phyloP scores from a whole-genome alignment of 2,113 vertebrate species.

The Python bivittatus region DNA sequence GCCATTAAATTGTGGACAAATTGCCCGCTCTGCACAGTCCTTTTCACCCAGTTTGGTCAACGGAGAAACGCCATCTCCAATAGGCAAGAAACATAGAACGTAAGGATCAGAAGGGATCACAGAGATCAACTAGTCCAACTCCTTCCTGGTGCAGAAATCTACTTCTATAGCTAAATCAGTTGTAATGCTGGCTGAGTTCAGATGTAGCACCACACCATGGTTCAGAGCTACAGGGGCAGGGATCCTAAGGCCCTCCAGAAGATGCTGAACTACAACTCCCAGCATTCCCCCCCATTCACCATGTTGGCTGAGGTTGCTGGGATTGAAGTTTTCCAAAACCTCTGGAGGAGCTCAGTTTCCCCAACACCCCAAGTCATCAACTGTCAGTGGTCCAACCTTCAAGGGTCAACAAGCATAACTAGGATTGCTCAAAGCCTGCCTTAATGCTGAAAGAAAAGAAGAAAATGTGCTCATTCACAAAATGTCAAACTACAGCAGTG shows the following conservation, averaged over 20 bases:
- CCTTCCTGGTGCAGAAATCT: neutral
- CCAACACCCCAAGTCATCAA: neutral
- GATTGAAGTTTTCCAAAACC: neutral
- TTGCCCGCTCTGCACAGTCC: neutral
- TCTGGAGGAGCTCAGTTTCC: neutral
- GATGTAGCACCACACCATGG: neutral
- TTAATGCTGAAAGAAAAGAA: neutral
- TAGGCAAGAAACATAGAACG: neutral
- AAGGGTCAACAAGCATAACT: neutral
- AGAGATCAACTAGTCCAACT: neutral
- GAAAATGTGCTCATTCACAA: no score
- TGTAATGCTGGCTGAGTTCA: neutral
- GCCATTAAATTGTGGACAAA: neutral
- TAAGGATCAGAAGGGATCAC: neutral
- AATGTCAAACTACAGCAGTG: no score
- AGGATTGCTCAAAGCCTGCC: neutral
- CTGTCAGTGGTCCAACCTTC: neutral
- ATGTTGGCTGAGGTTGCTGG: neutral
- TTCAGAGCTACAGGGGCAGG: neutral
- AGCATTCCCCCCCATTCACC: neutral
- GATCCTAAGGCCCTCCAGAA: neutral
- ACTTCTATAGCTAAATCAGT: neutral
- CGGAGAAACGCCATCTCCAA: neutral
- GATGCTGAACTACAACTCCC: neutral
- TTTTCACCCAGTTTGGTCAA: neutral